Conservation (phyloP, 1,140 invertebrate genomes). For the Cotesia glomerata region DNA sequence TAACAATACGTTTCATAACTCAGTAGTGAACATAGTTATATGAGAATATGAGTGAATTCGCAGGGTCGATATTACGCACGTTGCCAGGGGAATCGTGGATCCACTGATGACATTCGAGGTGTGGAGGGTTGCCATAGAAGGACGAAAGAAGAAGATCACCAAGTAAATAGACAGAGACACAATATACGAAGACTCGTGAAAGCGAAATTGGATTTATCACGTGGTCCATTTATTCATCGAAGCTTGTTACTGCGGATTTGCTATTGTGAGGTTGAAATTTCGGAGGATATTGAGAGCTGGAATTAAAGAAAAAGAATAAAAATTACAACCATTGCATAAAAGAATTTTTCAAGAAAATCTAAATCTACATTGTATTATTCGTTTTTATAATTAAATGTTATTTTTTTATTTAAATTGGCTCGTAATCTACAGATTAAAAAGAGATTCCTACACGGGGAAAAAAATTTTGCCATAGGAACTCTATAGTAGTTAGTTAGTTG, state of each 20-base stretch:
- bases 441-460: too few species aligned
- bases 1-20: slow-evolving; percentile 26
- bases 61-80: slow-evolving; percentile 24
- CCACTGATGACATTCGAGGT: background rate
- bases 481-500: too few species aligned
- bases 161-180: background rate
- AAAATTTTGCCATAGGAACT: too few species aligned
- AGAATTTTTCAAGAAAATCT: background rate
- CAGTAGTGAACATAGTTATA: slow-evolving; percentile 24
- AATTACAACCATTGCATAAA: background rate
- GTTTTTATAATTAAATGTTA: too few species aligned
- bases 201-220: slow-evolving; percentile 38
- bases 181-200: slow-evolving; percentile 8
- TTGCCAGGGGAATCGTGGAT: slow-evolving; percentile 16
- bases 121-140: background rate
- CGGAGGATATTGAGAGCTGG: slow-evolving; percentile 14
- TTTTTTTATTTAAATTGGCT: too few species aligned
- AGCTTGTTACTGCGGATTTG: slow-evolving; percentile 26
- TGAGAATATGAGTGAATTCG: background rate
- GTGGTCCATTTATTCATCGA: slow-evolving; percentile 24
- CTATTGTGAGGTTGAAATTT: slow-evolving; percentile 23
- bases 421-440: too few species aligned
- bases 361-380: too few species aligned
- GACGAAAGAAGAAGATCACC: background rate
- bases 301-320: background rate